Evolutionary conservation across 1,140 invertebrate species (phyloP), one percentile per base, ranked within the genome.

Genomic region (Nixonia krombeini): DNA sequence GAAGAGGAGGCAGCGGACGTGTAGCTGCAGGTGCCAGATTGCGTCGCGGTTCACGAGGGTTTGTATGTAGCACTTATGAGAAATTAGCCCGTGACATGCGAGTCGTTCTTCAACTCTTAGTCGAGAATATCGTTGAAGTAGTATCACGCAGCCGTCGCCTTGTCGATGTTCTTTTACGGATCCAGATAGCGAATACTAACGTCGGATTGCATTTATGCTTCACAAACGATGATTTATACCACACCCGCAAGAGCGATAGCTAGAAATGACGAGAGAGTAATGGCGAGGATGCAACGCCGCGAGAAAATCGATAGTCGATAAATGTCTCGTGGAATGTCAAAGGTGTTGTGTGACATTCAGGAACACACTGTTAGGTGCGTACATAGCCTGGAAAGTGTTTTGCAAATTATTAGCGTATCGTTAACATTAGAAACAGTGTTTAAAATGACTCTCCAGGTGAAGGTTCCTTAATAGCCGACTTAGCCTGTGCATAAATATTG

Each of bases 291-390:
- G 33, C 8, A 29, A 18, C 17, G 21, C 28, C 46, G 31, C 38
- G 28, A 45, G 63, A 50, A 62, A 63, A 75, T 75, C 71, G 68
- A 75, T 75, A 65, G 63, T 57, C 68, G 67, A 75, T 73, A 71
- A 75, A 73, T 59, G 61, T 66, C 53, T 68, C 42, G 31, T 46
- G 56, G 62, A 72, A 72, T 66, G 65, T 59, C 44, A 55, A 50
- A 37, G 41, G 57, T 44, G 56, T 55, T 55, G 51, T 53, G 53
- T 57, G 53, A 58, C 49, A n/a, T n/a, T 55, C 50, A 56, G 50
- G 37, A 45, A 53, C 42, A 46, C 10, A 33, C 35, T 49, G 41
- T 62, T 53, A 42, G 35, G 49, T 49, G 10, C 28, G n/a, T n/a
- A n/a, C n/a, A n/a, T n/a, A n/a, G n/a, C n/a, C n/a, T n/a, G n/a